These are phyloP conservation scores for Xerus inauris DNA, from an alignment of 2,113 vertebrate genomes.

Conservation along the genomic window DNA sequence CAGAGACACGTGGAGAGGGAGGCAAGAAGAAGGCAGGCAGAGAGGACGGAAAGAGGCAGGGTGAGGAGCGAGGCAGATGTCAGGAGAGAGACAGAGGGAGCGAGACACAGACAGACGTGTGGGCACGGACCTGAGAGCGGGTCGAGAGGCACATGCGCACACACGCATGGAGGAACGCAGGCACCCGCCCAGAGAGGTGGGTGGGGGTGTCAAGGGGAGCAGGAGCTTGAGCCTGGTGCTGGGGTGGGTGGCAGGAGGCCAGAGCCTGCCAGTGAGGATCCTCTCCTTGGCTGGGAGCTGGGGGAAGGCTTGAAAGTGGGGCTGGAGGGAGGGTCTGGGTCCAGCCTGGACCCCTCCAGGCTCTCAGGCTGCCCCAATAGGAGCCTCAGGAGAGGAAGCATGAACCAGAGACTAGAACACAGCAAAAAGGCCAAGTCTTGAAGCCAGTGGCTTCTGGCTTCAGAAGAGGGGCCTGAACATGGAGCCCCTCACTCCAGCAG, in stretches of 20 bases:
- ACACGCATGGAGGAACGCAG: neutral
- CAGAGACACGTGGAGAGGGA: neutral
- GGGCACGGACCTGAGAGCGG: neutral
- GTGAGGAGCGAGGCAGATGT: neutral
- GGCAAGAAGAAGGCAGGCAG: neutral
- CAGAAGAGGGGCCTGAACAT: neutral
- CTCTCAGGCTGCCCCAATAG: neutral
- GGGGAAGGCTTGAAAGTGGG: neutral
- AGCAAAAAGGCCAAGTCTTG: neutral
- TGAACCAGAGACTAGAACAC: neutral
- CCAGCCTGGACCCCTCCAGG: neutral
- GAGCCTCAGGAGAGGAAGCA: neutral
- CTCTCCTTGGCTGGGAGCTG: neutral
- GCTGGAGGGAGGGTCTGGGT: neutral
- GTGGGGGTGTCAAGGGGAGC: neutral
- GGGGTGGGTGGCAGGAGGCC: neutral
- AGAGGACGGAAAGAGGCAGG: neutral
- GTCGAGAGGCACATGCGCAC: rapidly evolving
- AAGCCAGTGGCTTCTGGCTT: neutral
- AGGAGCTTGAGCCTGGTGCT: neutral
- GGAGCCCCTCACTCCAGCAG: neutral
- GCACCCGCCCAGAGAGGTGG: neutral
- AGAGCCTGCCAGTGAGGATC: neutral
- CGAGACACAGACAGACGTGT: neutral
- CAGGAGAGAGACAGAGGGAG: neutral